These are phyloP conservation scores for Malurus alboscapulatus DNA, from an alignment of 2,113 vertebrate species.

Conservation along the genomic window DNA sequence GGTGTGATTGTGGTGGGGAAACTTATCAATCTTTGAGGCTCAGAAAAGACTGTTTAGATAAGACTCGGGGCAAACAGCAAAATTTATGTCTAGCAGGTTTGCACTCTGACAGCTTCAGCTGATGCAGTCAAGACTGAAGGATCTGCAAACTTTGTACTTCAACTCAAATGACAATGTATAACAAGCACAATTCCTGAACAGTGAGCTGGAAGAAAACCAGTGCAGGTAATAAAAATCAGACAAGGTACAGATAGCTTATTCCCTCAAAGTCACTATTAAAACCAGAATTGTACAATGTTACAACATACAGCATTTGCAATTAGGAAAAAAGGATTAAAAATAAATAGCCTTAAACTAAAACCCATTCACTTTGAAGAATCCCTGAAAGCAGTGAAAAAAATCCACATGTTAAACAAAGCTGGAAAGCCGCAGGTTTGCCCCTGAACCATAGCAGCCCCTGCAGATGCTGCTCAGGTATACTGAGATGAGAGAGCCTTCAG, in stretches of 20 bases:
- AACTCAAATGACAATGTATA: not conserved
- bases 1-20: not conserved
- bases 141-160: constrained; percentile 9
- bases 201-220: not conserved
- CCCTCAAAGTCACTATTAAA: not conserved
- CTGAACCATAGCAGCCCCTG: not conserved
- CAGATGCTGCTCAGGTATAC: not conserved
- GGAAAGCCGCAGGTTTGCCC: not conserved
- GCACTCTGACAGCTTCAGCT: constrained; percentile 23
- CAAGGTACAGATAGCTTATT: not conserved
- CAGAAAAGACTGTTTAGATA: constrained; percentile 32
- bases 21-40: not conserved
- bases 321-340: not conserved
- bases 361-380: not conserved
- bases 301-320: not conserved
- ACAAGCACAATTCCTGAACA: not conserved
- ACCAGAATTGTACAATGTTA: not conserved
- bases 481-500: rapidly evolving
- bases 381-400: not conserved
- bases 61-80: constrained; percentile 35
- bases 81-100: constrained; percentile 8
- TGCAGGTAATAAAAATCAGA: not conserved
- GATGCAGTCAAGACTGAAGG: not conserved
- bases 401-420: rapidly evolving
- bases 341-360: not conserved